Percentiles rank a stretch among this genome's conserved stretches.
phyloP scores from a whole-genome alignment of 2,888 invertebrate species.

The Pammene aurita region DNA sequence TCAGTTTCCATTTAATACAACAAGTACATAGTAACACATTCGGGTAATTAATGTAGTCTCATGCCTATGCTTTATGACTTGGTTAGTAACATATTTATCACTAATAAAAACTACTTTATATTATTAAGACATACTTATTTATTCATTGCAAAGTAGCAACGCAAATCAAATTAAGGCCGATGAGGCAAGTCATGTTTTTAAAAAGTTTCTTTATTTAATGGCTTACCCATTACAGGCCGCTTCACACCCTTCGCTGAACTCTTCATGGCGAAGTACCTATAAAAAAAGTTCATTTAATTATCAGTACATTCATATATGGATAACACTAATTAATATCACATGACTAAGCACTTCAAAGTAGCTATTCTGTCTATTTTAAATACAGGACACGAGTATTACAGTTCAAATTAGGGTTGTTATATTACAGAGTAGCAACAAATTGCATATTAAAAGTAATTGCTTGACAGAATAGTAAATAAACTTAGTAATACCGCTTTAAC shows the following conservation, averaged over 20 bases:
- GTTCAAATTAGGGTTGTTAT: neutral
- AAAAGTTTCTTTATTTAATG: slow-evolving; percentile 6
- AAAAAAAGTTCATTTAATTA: slow-evolving; percentile 1
- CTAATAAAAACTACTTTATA: no score
- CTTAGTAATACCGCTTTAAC: neutral
- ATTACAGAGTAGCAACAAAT: neutral
- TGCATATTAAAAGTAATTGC: neutral
- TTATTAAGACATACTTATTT: no score
- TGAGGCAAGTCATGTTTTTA: neutral
- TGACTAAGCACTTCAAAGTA: slow-evolving; percentile 10
- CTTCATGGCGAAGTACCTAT: slow-evolving; percentile 97
- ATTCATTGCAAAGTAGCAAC: no score
- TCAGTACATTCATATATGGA: neutral
- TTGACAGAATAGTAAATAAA: neutral
- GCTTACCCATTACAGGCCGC: slow-evolving; percentile 97
- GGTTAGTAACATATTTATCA: no score
- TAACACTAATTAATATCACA: neutral
- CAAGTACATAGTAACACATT: no score
- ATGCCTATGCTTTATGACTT: no score
- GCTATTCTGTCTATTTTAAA: neutral
- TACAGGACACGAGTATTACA: no score
- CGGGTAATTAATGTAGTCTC: no score
- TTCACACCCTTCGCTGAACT: slow-evolving; percentile 98
- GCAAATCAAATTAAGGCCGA: no score
- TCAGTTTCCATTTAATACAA: no score